Percentiles rank a stretch among this genome's conserved stretches.
These are phyloP conservation scores for Momotus momota DNA, from an alignment of 2,797 vertebrate species.

Conservation along the genomic window DNA sequence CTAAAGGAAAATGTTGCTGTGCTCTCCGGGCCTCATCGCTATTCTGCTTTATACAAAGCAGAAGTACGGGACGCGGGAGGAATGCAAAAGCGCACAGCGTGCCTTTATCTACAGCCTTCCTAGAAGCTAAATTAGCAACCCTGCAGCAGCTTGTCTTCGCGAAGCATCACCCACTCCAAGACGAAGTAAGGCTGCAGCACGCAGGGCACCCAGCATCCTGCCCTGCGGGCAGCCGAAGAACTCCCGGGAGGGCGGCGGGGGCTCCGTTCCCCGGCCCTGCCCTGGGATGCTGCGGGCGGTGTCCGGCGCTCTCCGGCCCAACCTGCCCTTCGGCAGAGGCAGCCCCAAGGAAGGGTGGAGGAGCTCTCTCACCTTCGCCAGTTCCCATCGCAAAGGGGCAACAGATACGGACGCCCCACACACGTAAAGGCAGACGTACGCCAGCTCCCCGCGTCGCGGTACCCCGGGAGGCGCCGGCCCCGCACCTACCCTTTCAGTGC, in stretches of 20 bases:
- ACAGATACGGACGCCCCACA: rapidly evolving
- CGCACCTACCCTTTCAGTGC: slow-evolving; percentile 91
- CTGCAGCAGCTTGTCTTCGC: neutral
- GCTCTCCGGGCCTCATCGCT: neutral
- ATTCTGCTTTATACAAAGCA: neutral
- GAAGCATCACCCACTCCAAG: neutral
- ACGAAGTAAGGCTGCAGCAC: neutral
- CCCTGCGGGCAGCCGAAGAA: neutral
- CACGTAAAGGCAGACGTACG: neutral
- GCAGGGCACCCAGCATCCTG: neutral
- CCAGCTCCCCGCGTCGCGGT: neutral
- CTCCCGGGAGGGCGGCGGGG: neutral
- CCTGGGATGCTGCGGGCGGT: neutral
- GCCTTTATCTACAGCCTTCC: neutral
- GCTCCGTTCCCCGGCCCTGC: neutral
- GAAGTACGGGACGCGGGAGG: neutral
- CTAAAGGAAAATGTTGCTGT: neutral
- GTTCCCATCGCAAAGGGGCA: neutral
- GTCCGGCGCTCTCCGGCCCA: neutral
- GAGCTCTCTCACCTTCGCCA: neutral
- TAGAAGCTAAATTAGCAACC: neutral
- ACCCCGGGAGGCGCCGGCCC: neutral
- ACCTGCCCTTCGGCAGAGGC: neutral
- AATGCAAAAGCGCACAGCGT: neutral
- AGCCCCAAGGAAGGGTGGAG: neutral